Evolutionary conservation across 2,113 vertebrate genomes (phyloP).

Genomic region (Budorcas taxicolor): DNA sequence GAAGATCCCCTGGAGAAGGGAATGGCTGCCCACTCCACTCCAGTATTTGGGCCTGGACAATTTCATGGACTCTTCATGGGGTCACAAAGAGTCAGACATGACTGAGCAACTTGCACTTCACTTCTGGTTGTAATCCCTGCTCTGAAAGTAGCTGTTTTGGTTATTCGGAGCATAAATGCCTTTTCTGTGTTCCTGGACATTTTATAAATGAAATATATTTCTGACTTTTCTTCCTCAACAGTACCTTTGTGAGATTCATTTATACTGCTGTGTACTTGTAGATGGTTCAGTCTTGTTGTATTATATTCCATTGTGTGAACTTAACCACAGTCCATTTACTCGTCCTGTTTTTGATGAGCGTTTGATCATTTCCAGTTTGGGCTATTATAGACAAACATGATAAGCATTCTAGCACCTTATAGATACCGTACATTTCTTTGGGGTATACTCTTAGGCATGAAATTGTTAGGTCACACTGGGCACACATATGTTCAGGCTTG

Average conservation of each 20-base stretch:
- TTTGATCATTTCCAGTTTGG: neutral
- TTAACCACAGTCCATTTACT: too few species aligned
- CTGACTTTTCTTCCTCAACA: neutral
- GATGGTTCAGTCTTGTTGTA: neutral
- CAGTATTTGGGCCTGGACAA: neutral
- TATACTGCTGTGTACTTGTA: neutral
- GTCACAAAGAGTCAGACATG: neutral
- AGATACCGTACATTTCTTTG: neutral
- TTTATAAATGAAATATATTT: neutral
- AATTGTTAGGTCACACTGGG: neutral
- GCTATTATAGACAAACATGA: neutral
- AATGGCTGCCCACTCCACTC: neutral
- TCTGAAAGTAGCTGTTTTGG: neutral
- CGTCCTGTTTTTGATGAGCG: accelerated
- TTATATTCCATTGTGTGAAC: neutral
- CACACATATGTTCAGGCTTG: neutral
- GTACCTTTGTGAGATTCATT: neutral
- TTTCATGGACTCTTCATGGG: neutral
- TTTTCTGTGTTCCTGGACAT: neutral
- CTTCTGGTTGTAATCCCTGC: neutral
- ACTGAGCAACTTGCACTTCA: neutral
- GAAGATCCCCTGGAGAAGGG: neutral
- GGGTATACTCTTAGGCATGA: neutral
- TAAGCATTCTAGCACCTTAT: neutral
- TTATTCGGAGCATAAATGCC: neutral